Evolutionary conservation across 2,888 invertebrate genomes (phyloP), one percentile per base, ranked within the genome.

Genomic region (Ichneumon xanthorius): DNA sequence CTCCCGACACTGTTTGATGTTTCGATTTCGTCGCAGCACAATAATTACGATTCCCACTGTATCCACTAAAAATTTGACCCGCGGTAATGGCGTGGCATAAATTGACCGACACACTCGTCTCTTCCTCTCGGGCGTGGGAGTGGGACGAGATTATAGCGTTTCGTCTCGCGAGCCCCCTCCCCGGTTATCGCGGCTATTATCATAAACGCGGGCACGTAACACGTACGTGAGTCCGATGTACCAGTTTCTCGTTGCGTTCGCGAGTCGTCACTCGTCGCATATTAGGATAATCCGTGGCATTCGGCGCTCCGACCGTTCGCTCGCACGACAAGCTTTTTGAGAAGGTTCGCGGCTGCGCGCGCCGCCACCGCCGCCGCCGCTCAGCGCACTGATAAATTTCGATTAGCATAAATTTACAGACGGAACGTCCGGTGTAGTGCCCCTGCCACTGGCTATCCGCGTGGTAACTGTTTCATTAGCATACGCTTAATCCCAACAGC

Each of bases 361-460:
- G n/a, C n/a, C 72, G 84, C 70, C 16, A 73, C 84, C 61, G 53
- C 73, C 73, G 76, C 76, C 33, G n/a, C 89, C 89, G 90, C 90
- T 89, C 89, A 76, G 79, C 65, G 80, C 73, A 86, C 92, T 93
- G 93, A 93, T 93, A 93, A 92, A 93, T 93, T 91, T 90, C 90
- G 92, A 93, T 94, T 94, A 93, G 92, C 93, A 93, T 94, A 93
- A 91, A 93, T 93, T 93, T 92, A 91, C 92, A 91, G 93, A 90
- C 90, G 88, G 90, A 91, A 91, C 93, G 92, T 93, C 92, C 92
- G 92, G 93, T 93, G 90, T 91, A 87, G 72, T 55, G 71, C 48
- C 79, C 26, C 67, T 22, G 40, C 75, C 67, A 67, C 55, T 63
- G 58, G 81, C 90, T 92, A 92, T 93, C 92, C 91, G 91, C 92